Base-by-base conservation (phyloP, 2,888 invertebrate genomes). In the Ypsolopha sequella region DNA sequence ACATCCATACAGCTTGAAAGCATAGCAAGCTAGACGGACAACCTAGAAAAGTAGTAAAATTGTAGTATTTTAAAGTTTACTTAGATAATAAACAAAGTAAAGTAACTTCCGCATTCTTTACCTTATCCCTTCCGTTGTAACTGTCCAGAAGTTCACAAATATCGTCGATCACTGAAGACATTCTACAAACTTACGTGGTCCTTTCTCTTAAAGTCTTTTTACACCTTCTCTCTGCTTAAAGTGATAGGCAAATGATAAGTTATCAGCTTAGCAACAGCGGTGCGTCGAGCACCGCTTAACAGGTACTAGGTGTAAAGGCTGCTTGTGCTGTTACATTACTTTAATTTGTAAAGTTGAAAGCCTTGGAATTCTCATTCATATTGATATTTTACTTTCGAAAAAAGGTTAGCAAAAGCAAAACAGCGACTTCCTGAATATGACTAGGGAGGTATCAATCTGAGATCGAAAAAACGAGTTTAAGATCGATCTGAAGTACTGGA, bases 51-150 rank as follows among this genome's bases (percentile, higher is more conserved):
- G 53, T 54, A 14, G 10, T 14, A 14, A 7, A 44, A 8, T 11
- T 44, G 2, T 44, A 8, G 9, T 44, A 44, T 44, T 2, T n/a
- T 49, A 34, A 35, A 46, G 36, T 34, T 46, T 46, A 46, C 33
- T 34, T 46, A 13, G n/a, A 35, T 46, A 9, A n/a, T 7, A 36
- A 35, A 11, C 36, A 41, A 43, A 43, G 13, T 43, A 13, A 9
- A n/a, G n/a, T n/a, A n/a, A 47, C 13, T 11, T 47, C 13, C 13
- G 47, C 11, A 36, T 77, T 66, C 59, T 64, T 75, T 82, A 92
- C 92, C 89, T 95, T 95, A 84, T 96, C 95, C 70, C 95, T 89
- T n/a, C 95, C 95, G 68, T 90, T 91, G 70, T 95, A 94, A 48
- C 91, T 92, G 57, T 94, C 92, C 60, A 96, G 85, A 66, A 93